Percentiles rank a stretch among this genome's conserved stretches.
Conservation (phyloP, 2,797 vertebrate species). For the Fistularia commersonii region DNA sequence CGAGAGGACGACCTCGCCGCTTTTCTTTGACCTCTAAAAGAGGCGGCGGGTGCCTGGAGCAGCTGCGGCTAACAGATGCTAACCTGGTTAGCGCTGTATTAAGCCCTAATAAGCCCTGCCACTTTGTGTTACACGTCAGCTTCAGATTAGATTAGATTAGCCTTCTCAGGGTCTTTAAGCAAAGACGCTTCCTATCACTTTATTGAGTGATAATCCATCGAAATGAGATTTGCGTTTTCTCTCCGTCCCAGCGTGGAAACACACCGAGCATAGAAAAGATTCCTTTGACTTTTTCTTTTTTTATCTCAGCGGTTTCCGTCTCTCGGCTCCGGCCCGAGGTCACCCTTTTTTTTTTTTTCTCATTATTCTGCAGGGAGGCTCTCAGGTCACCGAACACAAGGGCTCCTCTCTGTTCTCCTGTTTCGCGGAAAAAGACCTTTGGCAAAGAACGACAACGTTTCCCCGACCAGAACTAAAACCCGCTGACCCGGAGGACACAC, state of each 20-base stretch:
- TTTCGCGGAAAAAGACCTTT: too few species aligned
- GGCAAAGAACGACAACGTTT: too few species aligned
- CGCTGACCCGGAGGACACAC: too few species aligned
- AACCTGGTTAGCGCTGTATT: constrained; percentile 37
- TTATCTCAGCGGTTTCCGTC: constrained; percentile 29
- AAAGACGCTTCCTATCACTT: constrained; percentile 39
- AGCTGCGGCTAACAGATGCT: constrained; percentile 30
- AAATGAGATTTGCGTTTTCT: constrained; percentile 48
- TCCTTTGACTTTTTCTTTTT: constrained; percentile 8
- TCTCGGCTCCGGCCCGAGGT: constrained; percentile 20
- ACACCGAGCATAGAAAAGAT: constrained; percentile 52
- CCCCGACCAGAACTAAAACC: too few species aligned
- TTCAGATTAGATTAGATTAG: constrained; percentile 50
- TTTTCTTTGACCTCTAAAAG: background rate
- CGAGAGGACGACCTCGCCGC: too few species aligned
- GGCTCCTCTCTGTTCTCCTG: too few species aligned
- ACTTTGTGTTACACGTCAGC: constrained; percentile 34
- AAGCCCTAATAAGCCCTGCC: constrained; percentile 34
- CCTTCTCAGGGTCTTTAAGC: constrained; percentile 9
- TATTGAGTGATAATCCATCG: constrained; percentile 64
- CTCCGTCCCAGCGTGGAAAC: constrained; percentile 18
- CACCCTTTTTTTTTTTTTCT: constrained; percentile 9
- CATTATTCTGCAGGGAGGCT: constrained; percentile 19
- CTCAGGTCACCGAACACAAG: too few species aligned
- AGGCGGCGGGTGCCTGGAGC: constrained; percentile 5